Evolutionary conservation across 2,888 invertebrate species (phyloP).

Genomic region (Phragmatobia fuliginosa): DNA sequence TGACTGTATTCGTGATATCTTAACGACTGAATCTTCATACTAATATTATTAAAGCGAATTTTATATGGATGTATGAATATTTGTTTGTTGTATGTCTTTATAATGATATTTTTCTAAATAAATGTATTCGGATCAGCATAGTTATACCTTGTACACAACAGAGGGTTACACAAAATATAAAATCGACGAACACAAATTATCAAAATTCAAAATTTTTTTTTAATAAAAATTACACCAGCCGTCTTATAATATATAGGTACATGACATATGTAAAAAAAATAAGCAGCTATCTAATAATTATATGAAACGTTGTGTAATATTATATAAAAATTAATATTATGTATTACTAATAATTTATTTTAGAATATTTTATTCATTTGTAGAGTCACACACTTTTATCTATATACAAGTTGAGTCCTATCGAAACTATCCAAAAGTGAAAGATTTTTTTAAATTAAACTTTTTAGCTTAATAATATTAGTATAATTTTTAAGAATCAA

Average conservation of each 20-base stretch:
- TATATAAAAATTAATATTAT: not conserved
- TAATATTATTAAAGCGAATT: too few species aligned
- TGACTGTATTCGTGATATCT: not conserved
- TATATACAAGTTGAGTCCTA: too few species aligned
- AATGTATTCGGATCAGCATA: too few species aligned
- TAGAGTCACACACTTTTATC: not conserved
- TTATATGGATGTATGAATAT: too few species aligned
- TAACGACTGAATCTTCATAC: not conserved
- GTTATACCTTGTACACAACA: too few species aligned
- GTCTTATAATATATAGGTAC: not conserved
- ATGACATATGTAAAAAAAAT: not conserved
- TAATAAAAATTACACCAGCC: not conserved
- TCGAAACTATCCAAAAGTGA: too few species aligned
- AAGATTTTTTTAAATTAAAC: too few species aligned
- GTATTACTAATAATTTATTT: not conserved
- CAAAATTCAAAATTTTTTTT: not conserved
- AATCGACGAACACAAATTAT: not conserved
- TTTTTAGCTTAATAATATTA: too few species aligned
- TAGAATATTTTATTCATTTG: not conserved
- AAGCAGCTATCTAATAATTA: constrained; percentile 10
- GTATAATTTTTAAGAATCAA: too few species aligned
- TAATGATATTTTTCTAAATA: too few species aligned
- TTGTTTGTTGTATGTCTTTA: too few species aligned
- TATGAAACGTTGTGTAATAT: constrained; percentile 13
- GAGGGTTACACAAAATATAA: too few species aligned